Conservation (phyloP, 2,797 vertebrate species). For the Cercopithecus neglectus region DNA sequence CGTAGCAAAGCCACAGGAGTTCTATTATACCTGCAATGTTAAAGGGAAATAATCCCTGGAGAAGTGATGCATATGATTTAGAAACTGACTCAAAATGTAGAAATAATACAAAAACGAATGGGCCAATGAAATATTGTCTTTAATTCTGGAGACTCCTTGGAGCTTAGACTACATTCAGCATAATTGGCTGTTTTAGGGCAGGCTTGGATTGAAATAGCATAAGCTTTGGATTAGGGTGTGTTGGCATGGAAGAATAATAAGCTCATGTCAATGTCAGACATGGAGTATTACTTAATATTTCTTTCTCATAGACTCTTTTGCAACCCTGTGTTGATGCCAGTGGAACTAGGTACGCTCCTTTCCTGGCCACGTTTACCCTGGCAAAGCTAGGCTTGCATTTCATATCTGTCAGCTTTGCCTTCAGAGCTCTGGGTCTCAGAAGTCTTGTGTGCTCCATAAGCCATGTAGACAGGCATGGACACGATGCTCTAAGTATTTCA, state of each 20-base stretch:
- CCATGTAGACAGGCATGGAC: neutral
- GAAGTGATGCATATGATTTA: neutral
- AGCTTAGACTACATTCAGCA: slow-evolving; percentile 50
- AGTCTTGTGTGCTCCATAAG: slow-evolving; percentile 66
- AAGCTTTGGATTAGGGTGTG: slow-evolving; percentile 78
- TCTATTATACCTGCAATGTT: neutral
- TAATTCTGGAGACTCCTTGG: slow-evolving; percentile 14
- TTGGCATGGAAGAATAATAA: slow-evolving; percentile 80
- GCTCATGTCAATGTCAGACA: slow-evolving; percentile 77
- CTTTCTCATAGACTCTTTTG: slow-evolving; percentile 79
- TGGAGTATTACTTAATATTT: slow-evolving; percentile 81
- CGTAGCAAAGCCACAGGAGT: neutral
- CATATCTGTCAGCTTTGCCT: slow-evolving; percentile 76
- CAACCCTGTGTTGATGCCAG: slow-evolving; percentile 78
- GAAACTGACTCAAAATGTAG: neutral
- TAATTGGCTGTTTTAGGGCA: slow-evolving; percentile 54
- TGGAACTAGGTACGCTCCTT: slow-evolving; percentile 78
- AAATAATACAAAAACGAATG: neutral
- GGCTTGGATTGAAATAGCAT: slow-evolving; percentile 30
- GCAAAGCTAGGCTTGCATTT: slow-evolving; percentile 77
- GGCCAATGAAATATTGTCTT: slow-evolving; percentile 42
- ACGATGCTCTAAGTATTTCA: neutral
- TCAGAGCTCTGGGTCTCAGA: slow-evolving; percentile 67
- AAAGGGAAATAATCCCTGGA: neutral
- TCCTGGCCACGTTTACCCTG: slow-evolving; percentile 80